Evolutionary conservation across 2,113 vertebrate genomes (phyloP).

Genomic region (Petrocephalus zakoni): DNA sequence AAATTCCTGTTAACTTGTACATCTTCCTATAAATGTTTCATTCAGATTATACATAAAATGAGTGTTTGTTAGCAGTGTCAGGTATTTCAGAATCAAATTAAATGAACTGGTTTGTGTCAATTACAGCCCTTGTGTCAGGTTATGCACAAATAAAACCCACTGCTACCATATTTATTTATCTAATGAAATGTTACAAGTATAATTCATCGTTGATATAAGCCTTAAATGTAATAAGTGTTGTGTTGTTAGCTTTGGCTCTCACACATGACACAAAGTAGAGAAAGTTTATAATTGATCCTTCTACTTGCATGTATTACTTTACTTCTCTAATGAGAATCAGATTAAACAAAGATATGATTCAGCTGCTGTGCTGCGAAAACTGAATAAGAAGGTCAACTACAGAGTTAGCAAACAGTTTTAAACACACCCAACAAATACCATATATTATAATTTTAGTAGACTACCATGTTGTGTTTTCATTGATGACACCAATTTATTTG

Average conservation of each 20-base stretch:
- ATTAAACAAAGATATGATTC: not conserved
- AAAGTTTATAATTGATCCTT: not conserved
- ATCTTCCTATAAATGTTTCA: not conserved
- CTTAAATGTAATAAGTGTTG: not conserved
- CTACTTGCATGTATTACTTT: not conserved
- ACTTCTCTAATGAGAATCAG: not conserved
- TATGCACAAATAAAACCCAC: not conserved
- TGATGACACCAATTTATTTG: conserved; percentile 48
- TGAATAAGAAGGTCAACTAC: conserved; percentile 41
- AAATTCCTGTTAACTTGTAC: not conserved
- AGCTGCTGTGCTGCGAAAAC: conserved; percentile 28
- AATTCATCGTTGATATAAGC: not conserved
- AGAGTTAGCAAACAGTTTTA: conserved; percentile 59
- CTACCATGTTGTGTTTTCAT: conserved; percentile 47
- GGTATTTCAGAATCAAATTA: not conserved
- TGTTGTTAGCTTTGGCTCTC: not conserved
- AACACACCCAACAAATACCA: conserved; percentile 48
- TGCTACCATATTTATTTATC: not conserved
- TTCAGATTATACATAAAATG: not conserved
- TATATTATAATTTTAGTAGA: conserved; percentile 50
- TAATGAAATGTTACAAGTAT: not conserved
- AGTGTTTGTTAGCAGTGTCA: not conserved
- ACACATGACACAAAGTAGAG: not conserved
- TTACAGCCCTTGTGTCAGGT: not conserved
- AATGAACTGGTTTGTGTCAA: not conserved